A percentile compares a stretch with the other conserved stretches of the same genome.
These are phyloP conservation scores for Pilophorus perplexus DNA, from an alignment of 2,888 invertebrate genomes.

Conservation along the genomic window DNA sequence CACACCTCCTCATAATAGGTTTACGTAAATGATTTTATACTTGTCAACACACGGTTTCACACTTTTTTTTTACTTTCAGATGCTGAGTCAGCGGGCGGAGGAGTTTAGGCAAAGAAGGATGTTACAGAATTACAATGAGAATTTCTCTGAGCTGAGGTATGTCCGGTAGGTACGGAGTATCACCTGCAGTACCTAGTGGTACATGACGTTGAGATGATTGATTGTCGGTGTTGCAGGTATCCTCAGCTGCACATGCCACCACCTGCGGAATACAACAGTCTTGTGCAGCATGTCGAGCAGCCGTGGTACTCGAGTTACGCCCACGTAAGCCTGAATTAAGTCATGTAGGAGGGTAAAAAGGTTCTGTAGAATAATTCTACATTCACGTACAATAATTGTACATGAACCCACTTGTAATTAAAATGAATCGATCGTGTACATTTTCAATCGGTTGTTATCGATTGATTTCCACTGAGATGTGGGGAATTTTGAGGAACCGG, in stretches of 20 bases:
- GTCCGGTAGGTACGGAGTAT: background rate
- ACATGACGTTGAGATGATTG: background rate
- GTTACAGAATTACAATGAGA: conserved; percentile 46
- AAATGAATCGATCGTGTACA: too few species aligned
- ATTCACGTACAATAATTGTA: too few species aligned
- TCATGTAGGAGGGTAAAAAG: too few species aligned
- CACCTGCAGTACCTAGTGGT: background rate
- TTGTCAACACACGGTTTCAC: too few species aligned
- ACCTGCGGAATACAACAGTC: conserved; percentile 41
- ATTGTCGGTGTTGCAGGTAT: conserved; percentile 13
- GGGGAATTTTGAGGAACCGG: too few species aligned
- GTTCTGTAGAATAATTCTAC: background rate
- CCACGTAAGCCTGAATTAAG: conserved; percentile 40
- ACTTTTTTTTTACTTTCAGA: conserved; percentile 35
- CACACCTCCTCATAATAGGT: too few species aligned
- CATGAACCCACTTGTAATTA: too few species aligned
- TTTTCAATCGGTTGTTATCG: too few species aligned
- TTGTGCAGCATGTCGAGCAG: conserved; percentile 41
- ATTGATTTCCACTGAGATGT: too few species aligned
- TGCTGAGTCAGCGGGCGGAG: conserved; percentile 45
- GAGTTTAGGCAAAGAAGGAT: conserved; percentile 43
- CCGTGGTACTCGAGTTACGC: conserved; percentile 45
- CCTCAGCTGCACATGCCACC: conserved; percentile 45
- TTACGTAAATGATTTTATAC: too few species aligned
- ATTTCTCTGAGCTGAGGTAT: conserved; percentile 42